Percentiles rank a stretch among this genome's conserved stretches.
These are phyloP conservation scores for Eupeodes corollae DNA, from an alignment of 1,140 invertebrate species.

Conservation along the genomic window DNA sequence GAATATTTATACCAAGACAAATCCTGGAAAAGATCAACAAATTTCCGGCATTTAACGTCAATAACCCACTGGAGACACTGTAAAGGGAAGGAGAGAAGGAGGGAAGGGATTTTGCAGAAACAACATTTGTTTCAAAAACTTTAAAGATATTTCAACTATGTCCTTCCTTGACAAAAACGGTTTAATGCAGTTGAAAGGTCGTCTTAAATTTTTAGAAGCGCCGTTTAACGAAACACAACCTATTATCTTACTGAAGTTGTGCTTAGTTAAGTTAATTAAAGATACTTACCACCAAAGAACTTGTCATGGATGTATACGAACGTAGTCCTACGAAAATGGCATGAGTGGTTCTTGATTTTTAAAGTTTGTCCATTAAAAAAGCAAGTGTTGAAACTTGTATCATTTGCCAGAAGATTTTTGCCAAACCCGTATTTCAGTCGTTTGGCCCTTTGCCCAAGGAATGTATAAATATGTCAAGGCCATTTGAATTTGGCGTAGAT, in stretches of 20 bases:
- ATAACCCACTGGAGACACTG: constrained; percentile 17
- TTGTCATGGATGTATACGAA: no score
- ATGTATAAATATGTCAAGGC: background rate
- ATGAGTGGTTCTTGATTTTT: no score
- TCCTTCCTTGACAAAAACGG: background rate
- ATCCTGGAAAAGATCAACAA: no score
- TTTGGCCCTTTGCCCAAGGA: background rate
- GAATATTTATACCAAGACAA: no score
- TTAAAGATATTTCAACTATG: background rate
- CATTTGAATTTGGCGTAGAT: background rate
- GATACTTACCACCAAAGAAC: no score
- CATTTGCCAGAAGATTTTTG: background rate
- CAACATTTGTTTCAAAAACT: background rate
- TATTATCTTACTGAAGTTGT: no score
- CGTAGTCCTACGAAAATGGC: no score
- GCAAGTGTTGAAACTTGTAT: background rate
- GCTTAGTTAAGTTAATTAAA: no score
- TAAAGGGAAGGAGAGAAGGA: background rate
- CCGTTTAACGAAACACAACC: no score
- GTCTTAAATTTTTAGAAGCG: no score
- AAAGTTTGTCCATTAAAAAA: no score
- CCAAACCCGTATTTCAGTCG: background rate
- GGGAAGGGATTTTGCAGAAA: background rate
- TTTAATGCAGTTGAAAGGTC: background rate
- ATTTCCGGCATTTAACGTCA: constrained; percentile 7